Evolutionary conservation across 2,113 vertebrate species (phyloP).

Genomic region (Delphinapterus leucas): DNA sequence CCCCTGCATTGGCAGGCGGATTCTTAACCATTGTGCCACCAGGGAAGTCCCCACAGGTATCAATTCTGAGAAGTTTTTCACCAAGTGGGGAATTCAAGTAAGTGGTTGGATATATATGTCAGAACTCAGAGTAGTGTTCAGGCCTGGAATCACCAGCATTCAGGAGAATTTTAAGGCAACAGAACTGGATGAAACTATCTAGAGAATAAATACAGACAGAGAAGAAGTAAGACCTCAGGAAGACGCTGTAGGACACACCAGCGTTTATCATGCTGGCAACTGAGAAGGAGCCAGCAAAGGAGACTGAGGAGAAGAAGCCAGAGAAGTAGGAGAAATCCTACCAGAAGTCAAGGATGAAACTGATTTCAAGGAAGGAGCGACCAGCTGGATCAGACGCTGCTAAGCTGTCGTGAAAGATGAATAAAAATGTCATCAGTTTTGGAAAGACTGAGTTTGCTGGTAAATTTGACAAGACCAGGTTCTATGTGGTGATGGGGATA

Average conservation of each 20-base stretch:
- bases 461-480: not conserved
- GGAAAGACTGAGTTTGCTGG: not conserved
- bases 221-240: not conserved
- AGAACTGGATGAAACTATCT: not conserved
- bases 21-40: too few species aligned
- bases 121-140: not conserved
- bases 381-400: rapidly evolving
- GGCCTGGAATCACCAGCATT: not conserved
- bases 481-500: not conserved
- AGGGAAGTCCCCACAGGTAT: too few species aligned
- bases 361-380: not conserved
- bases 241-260: not conserved
- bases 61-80: not conserved
- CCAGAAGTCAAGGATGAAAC: not conserved
- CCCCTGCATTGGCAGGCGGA: too few species aligned
- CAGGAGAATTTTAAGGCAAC: not conserved
- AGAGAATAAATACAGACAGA: not conserved
- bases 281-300: not conserved
- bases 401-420: rapidly evolving
- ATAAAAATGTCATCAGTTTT: rapidly evolving
- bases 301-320: not conserved
- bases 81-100: not conserved
- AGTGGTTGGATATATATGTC: rapidly evolving
- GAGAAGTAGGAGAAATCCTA: too few species aligned
- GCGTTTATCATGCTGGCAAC: rapidly evolving